Percentiles rank a stretch among this genome's conserved stretches.
These are phyloP conservation scores for Alouatta caraya DNA, from an alignment of 2,797 vertebrate species.

Conservation along the genomic window DNA sequence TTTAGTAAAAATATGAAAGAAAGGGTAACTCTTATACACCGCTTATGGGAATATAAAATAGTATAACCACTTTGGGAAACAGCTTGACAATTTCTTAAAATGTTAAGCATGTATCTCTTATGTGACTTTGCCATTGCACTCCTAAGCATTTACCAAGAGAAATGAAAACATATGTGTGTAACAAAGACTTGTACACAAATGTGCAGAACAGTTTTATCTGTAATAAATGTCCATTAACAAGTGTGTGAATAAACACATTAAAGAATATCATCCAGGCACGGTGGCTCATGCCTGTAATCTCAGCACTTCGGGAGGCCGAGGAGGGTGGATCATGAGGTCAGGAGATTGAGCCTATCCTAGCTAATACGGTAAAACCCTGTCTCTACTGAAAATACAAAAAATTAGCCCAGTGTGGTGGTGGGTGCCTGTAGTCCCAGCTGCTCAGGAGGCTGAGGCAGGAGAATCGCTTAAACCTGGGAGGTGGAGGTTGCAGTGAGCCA, in stretches of 20 bases:
- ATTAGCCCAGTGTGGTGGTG: too few species aligned
- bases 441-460: too few species aligned
- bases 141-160: background rate
- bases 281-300: too few species aligned
- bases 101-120: background rate
- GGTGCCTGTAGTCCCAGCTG: too few species aligned
- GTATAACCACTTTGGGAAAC: background rate
- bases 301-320: too few species aligned
- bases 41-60: background rate
- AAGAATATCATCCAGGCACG: background rate
- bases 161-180: background rate
- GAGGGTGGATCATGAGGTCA: too few species aligned
- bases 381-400: too few species aligned
- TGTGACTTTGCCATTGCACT: background rate
- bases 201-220: background rate
- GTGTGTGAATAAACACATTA: background rate
- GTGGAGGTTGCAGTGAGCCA: too few species aligned
- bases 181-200: background rate
- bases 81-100: background rate
- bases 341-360: too few species aligned
- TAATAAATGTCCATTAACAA: background rate
- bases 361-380: too few species aligned
- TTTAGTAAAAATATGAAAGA: background rate
- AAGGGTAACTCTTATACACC: background rate
- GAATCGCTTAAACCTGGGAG: too few species aligned